Percentiles rank a stretch among this genome's conserved stretches.
Conservation (phyloP, 1,140 invertebrate species). For the Micrasema longulum region DNA sequence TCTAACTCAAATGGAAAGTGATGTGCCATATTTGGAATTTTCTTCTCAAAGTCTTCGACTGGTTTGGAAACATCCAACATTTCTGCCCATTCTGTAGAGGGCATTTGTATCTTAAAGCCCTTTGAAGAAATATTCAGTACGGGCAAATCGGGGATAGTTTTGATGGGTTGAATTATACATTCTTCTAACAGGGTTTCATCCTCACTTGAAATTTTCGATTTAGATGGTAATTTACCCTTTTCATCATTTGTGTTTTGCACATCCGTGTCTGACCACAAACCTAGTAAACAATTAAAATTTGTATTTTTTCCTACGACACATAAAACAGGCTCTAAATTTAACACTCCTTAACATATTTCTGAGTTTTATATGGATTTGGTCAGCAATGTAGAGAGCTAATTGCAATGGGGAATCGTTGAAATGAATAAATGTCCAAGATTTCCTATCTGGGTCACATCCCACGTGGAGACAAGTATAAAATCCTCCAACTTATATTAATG, state of each 20-base stretch:
- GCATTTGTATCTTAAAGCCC: conserved; percentile 57
- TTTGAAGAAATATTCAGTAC: conserved; percentile 59
- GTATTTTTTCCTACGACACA: no score
- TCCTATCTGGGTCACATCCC: no score
- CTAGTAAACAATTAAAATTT: conserved; percentile 27
- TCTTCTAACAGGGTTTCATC: conserved; percentile 35
- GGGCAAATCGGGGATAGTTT: conserved; percentile 60
- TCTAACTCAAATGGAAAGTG: conserved; percentile 95
- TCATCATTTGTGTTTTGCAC: background rate
- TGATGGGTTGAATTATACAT: conserved; percentile 53
- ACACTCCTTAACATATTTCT: no score
- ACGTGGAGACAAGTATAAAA: no score
- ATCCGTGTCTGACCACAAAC: conserved; percentile 42
- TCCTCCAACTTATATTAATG: no score
- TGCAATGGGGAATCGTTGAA: no score
- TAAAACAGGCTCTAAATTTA: no score
- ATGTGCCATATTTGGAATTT: conserved; percentile 87
- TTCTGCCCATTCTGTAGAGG: conserved; percentile 85
- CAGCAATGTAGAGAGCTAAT: no score
- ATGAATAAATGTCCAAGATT: no score
- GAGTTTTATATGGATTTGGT: no score
- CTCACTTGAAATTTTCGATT: conserved; percentile 1
- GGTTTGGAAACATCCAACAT: conserved; percentile 84
- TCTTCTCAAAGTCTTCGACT: conserved; percentile 84
- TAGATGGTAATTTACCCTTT: background rate